These are phyloP conservation scores for Colinus virginianus DNA, from an alignment of 2,113 vertebrate genomes.

Conservation along the genomic window DNA sequence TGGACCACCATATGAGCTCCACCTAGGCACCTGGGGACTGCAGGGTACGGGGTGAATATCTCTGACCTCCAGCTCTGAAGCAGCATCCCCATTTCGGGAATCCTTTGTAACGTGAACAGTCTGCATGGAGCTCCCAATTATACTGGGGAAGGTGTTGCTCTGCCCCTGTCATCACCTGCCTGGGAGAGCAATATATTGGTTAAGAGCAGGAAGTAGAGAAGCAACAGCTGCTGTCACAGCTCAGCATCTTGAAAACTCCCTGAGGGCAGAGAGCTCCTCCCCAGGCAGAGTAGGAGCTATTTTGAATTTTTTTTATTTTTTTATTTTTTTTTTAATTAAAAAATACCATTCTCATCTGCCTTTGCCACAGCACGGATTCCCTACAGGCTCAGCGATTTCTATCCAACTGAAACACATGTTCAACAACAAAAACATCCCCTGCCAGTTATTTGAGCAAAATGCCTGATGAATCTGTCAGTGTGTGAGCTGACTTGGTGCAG, in stretches of 20 bases:
- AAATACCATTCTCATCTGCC: neutral
- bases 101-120: neutral
- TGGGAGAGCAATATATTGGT: neutral
- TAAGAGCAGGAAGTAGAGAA: neutral
- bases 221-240: neutral
- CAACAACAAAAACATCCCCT: neutral
- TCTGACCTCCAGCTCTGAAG: neutral
- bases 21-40: neutral
- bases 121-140: neutral
- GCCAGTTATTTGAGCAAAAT: neutral
- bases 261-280: neutral
- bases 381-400: neutral
- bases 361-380: conserved; percentile 3
- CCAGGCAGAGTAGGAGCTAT: neutral
- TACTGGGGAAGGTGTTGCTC: neutral
- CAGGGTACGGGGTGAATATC: neutral
- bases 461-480: neutral
- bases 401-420: conserved; percentile 26
- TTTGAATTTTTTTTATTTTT: neutral
- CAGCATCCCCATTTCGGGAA: neutral
- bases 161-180: neutral
- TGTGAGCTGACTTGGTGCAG: neutral
- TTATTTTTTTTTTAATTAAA: neutral
- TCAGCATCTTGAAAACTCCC: conserved; percentile 22
- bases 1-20: neutral